Conservation (phyloP, 2,888 invertebrate species). For the Drosophila pseudotakahashii region DNA sequence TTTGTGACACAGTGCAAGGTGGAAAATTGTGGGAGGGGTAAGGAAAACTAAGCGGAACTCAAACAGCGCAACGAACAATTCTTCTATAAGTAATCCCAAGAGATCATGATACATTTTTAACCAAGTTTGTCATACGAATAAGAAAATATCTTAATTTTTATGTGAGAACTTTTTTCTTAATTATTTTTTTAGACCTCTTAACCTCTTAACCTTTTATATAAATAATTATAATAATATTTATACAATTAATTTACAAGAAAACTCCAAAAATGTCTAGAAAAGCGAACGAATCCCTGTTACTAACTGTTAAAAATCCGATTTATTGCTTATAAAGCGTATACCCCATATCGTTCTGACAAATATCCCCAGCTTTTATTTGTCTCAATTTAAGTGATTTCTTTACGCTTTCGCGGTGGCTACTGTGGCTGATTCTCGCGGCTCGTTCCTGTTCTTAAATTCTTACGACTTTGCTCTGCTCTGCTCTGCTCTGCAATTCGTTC, state of each 20-base stretch:
- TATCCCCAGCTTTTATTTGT: background rate
- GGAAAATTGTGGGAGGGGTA: conserved; percentile 6
- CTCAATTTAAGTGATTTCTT: conserved; percentile 66
- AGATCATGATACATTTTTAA: background rate
- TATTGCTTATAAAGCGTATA: conserved; percentile 7
- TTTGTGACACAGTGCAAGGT: conserved; percentile 17
- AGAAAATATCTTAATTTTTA: background rate
- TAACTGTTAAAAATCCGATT: background rate
- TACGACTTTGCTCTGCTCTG: conserved; percentile 5
- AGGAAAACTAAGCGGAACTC: conserved; percentile 56
- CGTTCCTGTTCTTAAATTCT: conserved; percentile 2
- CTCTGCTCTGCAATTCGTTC: conserved; percentile 57
- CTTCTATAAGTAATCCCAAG: background rate
- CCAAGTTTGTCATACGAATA: background rate
- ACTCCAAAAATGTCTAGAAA: too few species aligned
- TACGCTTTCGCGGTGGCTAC: conserved; percentile 68
- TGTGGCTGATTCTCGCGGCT: conserved; percentile 28
- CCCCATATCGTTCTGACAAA: conserved; percentile 1
- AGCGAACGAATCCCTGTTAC: too few species aligned
- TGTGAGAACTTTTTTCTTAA: too few species aligned
- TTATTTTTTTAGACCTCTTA: too few species aligned
- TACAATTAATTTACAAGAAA: too few species aligned
- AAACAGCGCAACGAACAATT: conserved; percentile 17
- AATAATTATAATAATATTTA: too few species aligned
- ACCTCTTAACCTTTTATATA: too few species aligned